Base-by-base conservation (phyloP, 2,888 invertebrate species). In the Sisyra terminalis region DNA sequence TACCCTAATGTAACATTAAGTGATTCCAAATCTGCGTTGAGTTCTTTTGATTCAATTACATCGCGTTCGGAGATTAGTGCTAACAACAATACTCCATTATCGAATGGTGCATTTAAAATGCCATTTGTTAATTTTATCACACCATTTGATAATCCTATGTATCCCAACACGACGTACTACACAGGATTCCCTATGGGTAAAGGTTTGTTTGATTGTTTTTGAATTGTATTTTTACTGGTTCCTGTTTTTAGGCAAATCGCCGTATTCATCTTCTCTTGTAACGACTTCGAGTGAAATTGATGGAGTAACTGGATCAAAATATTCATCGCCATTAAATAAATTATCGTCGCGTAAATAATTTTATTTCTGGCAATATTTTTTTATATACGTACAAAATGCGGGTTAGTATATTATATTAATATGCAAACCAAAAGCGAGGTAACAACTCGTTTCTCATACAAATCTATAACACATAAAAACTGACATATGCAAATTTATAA, bases 71-170 rank as follows among this genome's bases (percentile, higher is more conserved):
- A 34, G 34, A 7, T 11, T 7, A 2, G 34, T 14, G 13, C 34
- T 14, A 3, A 14, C 11, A 14, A 34, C n/a, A 34, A 34, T n/a
- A 34, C 13, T 7, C 9, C 11, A n/a, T 34, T 34, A 14, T 34
- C 34, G 16, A 39, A 39, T 17, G 39, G 39, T 10, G n/a, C 39
- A 8, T 16, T 39, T 13, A 13, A 8, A 39, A 14, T 41, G 13
- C 14, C 42, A 14, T 29, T 37, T 13, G 30, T 43, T 16, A 60
- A 53, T 47, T 64, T 61, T 45, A 62, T 64, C 44, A 63, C 64
- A 15, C 62, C 64, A 8, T 64, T 64, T 49, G 63, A 63, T 48
- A 64, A 63, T 51, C 64, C 63, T 8, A 53, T 63, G 14, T 64
- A 63, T 54, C 62, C 63, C 11, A 63, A 60, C 46, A 48, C 48